phyloP scores from a whole-genome alignment of 2,113 vertebrate species.

The Amblyopsis rosae region DNA sequence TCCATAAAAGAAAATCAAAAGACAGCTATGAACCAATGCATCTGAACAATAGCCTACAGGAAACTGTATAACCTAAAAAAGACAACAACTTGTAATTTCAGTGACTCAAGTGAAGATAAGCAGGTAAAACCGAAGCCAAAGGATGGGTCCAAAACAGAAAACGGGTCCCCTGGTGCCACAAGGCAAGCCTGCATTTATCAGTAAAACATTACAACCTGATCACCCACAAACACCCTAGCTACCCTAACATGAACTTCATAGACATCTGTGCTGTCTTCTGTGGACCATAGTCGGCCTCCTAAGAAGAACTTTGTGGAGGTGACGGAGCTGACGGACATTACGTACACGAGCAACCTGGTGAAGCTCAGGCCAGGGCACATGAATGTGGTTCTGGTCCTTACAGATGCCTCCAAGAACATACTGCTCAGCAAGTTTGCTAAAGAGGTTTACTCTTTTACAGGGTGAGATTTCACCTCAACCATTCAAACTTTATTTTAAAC shows the following conservation, averaged over 20 bases:
- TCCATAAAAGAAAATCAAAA: background rate
- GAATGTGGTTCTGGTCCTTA: constrained; percentile 96
- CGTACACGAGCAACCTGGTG: constrained; percentile 93
- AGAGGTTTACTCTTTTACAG: constrained; percentile 94
- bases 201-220: background rate
- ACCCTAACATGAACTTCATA: background rate
- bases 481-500: too few species aligned
- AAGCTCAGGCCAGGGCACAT: constrained; percentile 93
- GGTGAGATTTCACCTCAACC: constrained; percentile 70
- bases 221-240: background rate
- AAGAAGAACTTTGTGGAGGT: constrained; percentile 96
- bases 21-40: background rate
- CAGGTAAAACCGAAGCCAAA: constrained; percentile 82
- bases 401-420: constrained; percentile 86
- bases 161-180: constrained; percentile 69
- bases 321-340: constrained; percentile 93
- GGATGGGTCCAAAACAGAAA: constrained; percentile 73
- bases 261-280: constrained; percentile 1
- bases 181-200: constrained; percentile 51
- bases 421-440: constrained; percentile 96
- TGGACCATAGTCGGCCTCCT: constrained; percentile 78
- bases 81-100: constrained; percentile 55
- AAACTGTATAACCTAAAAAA: background rate
- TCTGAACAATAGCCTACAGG: background rate
- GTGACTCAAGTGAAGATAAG: constrained; percentile 88